phyloP scores from a whole-genome alignment of 2,113 vertebrate species.

The Saccopteryx leptura region DNA sequence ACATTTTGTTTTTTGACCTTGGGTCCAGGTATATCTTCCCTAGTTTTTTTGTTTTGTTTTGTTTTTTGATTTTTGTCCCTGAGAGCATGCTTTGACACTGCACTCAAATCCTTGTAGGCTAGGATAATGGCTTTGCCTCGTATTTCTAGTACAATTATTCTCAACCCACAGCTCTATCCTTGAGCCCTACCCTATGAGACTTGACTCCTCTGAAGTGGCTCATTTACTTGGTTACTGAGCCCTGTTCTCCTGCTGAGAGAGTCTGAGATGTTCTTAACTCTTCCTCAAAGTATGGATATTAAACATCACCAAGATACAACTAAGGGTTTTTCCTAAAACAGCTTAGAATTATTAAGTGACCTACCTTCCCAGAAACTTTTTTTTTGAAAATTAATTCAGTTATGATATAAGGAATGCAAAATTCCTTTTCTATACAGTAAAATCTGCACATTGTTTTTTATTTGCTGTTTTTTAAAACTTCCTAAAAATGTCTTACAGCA shows the following conservation, averaged over 20 bases:
- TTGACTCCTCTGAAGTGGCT: not conserved
- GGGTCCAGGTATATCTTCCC: not conserved
- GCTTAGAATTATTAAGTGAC: not conserved
- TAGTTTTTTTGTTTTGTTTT: not conserved
- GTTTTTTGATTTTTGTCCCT: not conserved
- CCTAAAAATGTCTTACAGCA: slow-evolving; percentile 9
- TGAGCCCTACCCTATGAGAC: not conserved
- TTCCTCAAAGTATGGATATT: not conserved
- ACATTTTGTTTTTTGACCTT: not conserved
- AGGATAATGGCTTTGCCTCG: not conserved
- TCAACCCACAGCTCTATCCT: not conserved
- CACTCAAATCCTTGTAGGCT: not conserved
- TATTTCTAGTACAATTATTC: not conserved
- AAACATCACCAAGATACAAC: not conserved
- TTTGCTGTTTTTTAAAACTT: not conserved
- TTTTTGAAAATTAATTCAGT: slow-evolving; percentile 13
- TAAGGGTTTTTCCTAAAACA: slow-evolving; percentile 12
- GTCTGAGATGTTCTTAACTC: not conserved
- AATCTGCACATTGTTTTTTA: not conserved
- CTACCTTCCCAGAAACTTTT: not conserved
- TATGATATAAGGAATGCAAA: not conserved
- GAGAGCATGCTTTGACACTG: not conserved
- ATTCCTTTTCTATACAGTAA: not conserved
- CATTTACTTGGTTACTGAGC: not conserved
- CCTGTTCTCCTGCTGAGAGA: not conserved